Conservation (phyloP, 2,888 invertebrate species). For the Ectemnius continuus region DNA sequence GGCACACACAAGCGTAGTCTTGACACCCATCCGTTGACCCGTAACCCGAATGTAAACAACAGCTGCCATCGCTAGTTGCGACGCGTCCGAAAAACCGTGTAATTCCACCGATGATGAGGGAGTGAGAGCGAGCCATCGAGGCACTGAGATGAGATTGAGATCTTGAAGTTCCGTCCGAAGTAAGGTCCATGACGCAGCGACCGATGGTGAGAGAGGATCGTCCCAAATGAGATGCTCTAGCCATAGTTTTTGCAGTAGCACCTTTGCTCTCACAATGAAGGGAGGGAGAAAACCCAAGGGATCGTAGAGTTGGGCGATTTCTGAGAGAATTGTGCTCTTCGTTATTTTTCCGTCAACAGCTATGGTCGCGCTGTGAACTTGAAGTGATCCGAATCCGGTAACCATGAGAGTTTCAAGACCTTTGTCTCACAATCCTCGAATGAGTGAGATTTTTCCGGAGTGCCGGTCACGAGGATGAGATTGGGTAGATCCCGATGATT, state of each 20-base stretch:
- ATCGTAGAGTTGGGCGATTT: constrained; percentile 43
- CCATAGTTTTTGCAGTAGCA: constrained; percentile 45
- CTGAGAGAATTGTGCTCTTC: constrained; percentile 34
- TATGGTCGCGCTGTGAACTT: not conserved
- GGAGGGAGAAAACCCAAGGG: constrained; percentile 45
- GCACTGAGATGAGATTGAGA: constrained; percentile 25
- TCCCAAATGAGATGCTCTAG: constrained; percentile 42
- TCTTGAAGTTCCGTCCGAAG: constrained; percentile 22
- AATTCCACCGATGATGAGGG: constrained; percentile 22
- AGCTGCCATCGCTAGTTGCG: constrained; percentile 44
- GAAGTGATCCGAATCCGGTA: constrained; percentile 25
- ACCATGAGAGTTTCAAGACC: constrained; percentile 42
- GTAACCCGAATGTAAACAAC: constrained; percentile 19
- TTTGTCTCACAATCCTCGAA: too few species aligned
- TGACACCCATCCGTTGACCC: accelerated
- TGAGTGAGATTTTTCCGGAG: not conserved
- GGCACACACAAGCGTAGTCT: constrained; percentile 13
- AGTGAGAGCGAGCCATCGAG: constrained; percentile 32
- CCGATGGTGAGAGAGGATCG: constrained; percentile 13
- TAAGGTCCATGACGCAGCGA: constrained; percentile 12
- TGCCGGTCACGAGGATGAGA: not conserved
- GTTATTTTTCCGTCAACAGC: constrained; percentile 3
- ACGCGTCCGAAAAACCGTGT: constrained; percentile 50
- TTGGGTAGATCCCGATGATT: not conserved
- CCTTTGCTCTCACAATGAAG: constrained; percentile 38